Evolutionary conservation across 1,140 invertebrate species (phyloP).

Genomic region (Leptinotarsa undecemlineata): DNA sequence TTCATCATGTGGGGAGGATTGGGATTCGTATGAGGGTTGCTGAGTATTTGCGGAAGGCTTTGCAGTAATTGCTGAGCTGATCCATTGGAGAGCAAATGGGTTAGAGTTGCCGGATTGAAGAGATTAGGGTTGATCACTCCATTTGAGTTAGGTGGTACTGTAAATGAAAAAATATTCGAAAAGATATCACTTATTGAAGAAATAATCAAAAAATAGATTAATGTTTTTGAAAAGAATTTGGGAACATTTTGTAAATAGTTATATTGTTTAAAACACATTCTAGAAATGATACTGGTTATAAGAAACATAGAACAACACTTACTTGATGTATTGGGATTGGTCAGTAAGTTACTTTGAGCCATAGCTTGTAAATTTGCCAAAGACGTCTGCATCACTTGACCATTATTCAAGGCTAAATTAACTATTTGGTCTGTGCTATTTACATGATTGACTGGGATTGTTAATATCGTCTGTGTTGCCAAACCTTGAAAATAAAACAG

Average conservation of each 20-base stretch:
- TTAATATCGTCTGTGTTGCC: conserved; percentile 90
- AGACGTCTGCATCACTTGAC: conserved; percentile 83
- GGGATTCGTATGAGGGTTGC: conserved; percentile 52
- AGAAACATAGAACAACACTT: not conserved
- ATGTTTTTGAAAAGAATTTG: no score
- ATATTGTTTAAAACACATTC: no score
- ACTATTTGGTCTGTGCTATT: conserved; percentile 81
- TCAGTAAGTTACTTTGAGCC: conserved; percentile 61
- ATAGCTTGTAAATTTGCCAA: conserved; percentile 79
- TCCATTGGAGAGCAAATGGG: conserved; percentile 71
- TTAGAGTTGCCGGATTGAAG: conserved; percentile 66
- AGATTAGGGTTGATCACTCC: conserved; percentile 55
- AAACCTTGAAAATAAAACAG: conserved; percentile 67
- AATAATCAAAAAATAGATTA: no score
- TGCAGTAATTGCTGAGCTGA: conserved; percentile 67
- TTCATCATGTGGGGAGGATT: conserved; percentile 55
- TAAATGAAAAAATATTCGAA: not conserved
- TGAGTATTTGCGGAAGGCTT: conserved; percentile 65
- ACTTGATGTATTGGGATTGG: conserved; percentile 50
- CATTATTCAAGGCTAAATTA: conserved; percentile 76
- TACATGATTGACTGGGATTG: conserved; percentile 85
- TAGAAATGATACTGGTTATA: no score
- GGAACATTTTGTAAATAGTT: no score
- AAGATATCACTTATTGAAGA: no score
- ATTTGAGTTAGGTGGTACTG: conserved; percentile 55